Evolutionary conservation across 2,113 vertebrate genomes (phyloP).

Genomic region (Zeus faber): DNA sequence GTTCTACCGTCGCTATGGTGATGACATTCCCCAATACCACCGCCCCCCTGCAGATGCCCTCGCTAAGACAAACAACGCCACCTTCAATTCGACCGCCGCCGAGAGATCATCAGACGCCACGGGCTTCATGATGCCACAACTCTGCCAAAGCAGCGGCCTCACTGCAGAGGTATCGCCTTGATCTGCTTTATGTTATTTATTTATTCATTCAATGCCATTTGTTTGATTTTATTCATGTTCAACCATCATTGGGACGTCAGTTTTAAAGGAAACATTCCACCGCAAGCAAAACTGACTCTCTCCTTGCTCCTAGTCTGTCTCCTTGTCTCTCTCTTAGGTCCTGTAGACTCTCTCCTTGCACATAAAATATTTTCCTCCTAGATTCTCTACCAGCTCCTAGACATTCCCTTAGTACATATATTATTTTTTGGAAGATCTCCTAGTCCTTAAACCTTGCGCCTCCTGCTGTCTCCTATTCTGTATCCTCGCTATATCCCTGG

Average conservation of each 20-base stretch:
- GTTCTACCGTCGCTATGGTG: constrained; percentile 73
- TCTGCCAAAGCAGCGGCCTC: constrained; percentile 44
- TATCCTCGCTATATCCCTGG: no score
- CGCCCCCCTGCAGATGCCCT: constrained; percentile 41
- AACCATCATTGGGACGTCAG: no score
- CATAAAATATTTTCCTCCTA: no score
- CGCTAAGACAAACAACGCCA: background rate
- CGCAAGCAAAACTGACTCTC: background rate
- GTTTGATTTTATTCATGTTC: no score
- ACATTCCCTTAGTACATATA: no score
- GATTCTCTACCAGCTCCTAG: no score
- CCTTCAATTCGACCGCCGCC: background rate
- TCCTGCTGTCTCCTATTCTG: no score
- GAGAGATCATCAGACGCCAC: constrained; percentile 67
- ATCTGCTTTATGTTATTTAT: no score
- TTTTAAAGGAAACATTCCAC: no score
- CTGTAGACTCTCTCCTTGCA: constrained; percentile 14
- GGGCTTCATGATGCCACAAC: constrained; percentile 80
- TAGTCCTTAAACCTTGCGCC: no score
- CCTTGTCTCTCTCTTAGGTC: constrained; percentile 7
- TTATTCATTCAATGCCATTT: no score
- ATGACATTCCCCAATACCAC: constrained; percentile 64
- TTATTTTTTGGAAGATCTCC: no score
- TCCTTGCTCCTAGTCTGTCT: constrained; percentile 2
- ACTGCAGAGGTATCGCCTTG: constrained; percentile 79